These are phyloP conservation scores for Drosophila basisetae DNA, from an alignment of 2,888 invertebrate species.

Conservation along the genomic window DNA sequence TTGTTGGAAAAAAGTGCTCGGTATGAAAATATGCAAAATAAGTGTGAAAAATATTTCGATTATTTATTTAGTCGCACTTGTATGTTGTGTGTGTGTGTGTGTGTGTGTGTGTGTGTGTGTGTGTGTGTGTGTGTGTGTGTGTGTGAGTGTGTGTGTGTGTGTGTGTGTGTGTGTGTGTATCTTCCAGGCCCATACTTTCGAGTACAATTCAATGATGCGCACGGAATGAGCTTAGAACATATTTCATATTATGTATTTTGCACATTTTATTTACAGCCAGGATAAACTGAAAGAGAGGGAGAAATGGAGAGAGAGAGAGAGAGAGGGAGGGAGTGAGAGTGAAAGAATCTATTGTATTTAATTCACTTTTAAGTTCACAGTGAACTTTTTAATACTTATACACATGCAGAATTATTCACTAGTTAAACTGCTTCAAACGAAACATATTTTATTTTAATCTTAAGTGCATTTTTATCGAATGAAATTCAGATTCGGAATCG, in stretches of 20 bases:
- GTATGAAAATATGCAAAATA: conserved; percentile 67
- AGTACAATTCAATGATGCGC: conserved; percentile 47
- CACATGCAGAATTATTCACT: no score
- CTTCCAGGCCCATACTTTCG: neutral
- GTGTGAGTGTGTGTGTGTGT: no score
- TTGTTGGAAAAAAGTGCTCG: conserved; percentile 7
- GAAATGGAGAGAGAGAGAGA: neutral
- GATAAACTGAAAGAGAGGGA: neutral
- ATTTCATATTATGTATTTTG: conserved; percentile 56
- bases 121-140: neutral
- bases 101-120: conserved; percentile 10
- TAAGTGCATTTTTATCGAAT: no score
- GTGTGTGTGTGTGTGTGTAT: neutral
- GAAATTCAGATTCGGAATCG: neutral
- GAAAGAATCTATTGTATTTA: neutral
- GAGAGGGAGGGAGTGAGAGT: neutral
- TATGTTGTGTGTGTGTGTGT: conserved; percentile 7
- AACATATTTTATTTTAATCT: neutral
- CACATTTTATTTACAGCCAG: conserved; percentile 46
- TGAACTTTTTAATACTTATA: neutral
- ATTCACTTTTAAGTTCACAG: neutral
- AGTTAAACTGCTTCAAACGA: neutral
- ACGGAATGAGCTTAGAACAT: conserved; percentile 39
- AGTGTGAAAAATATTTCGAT: conserved; percentile 71
- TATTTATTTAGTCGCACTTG: conserved; percentile 56